Evolutionary conservation across 2,113 vertebrate species (phyloP).

Genomic region (Semicossyphus pulcher): DNA sequence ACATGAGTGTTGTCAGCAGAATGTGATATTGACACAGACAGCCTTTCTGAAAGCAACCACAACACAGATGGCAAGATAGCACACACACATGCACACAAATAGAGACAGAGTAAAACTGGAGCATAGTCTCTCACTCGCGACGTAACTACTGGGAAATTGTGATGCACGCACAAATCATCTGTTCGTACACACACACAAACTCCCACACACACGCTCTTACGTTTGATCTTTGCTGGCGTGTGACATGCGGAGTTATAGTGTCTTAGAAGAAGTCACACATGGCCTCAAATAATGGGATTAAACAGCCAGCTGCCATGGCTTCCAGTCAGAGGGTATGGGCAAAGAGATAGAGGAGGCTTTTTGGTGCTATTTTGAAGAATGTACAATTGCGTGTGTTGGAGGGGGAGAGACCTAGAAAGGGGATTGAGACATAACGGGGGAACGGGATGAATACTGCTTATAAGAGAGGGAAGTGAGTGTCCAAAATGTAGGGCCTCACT

Average conservation of each 20-base stretch:
- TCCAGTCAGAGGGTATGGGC: conserved; percentile 42
- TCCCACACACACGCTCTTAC: not conserved
- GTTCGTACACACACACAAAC: not conserved
- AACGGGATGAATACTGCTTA: not conserved
- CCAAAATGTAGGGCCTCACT: not conserved
- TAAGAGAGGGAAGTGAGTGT: not conserved
- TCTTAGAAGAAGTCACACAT: conserved; percentile 49
- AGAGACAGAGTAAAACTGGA: conserved; percentile 13
- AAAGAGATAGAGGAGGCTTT: conserved; percentile 40
- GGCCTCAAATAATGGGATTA: conserved; percentile 60
- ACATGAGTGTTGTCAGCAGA: conserved; percentile 34
- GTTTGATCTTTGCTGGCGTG: conserved; percentile 23
- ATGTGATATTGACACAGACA: conserved; percentile 30
- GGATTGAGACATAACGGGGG: not conserved
- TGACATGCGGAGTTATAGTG: conserved; percentile 12
- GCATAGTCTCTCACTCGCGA: not conserved
- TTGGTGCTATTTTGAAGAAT: conserved; percentile 40
- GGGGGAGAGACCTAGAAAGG: conserved; percentile 12
- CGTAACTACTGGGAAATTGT: not conserved
- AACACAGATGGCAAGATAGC: conserved; percentile 56
- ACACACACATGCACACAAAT: conserved; percentile 2
- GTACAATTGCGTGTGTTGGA: not conserved
- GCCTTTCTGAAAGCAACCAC: conserved; percentile 38
- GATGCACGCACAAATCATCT: not conserved
- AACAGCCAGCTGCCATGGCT: conserved; percentile 40